Evolutionary conservation across 1,140 invertebrate species (phyloP), one percentile per base, ranked within the genome.

Genomic region (Lamellibrachia luymesi): DNA sequence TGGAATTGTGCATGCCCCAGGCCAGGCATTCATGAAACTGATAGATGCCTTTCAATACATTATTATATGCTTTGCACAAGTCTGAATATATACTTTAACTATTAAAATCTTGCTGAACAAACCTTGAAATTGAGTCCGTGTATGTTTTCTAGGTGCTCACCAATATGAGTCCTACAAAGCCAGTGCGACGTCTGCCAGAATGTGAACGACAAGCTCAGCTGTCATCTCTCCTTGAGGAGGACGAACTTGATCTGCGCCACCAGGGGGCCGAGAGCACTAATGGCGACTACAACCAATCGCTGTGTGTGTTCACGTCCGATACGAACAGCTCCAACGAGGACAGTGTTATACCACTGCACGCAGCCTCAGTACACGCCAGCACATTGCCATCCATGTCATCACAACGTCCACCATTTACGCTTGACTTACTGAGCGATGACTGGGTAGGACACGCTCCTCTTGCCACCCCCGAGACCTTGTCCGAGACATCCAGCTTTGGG

Each of bases 391-490:
- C 93, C 51, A 64, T 91, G 27, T 38, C 94, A 90, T 91, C 91
- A 91, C 64, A 22, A 93, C 50, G 56, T 51, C 50, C 93, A 90
- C 6, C 13, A n/a, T 38, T 92, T 49, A 90, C 25, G 13, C 90
- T 94, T 51, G 94, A 94, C 51, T 50, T 94, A 22, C 38, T 93
- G 51, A 92, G 97, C 92, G 97, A 97, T 94, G 97, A 97, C 97
- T 97, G 97, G 94, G 92, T 94, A 50, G 97, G 97, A 2, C 96
- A 97, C 49, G 98, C 98, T 0, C 98, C 98, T 0, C 95, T 98
- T 49, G 98, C 98, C 2, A 98, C 98, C 51, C 98, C 98, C 1
- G 98, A 98, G 95, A 98, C 98, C 2, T 95, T 98, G 2, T 98
- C 98, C 0, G 98, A 98, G 95, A 97, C 98, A 6, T 98, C 98